These are phyloP conservation scores for Prolemur simus DNA, from an alignment of 2,113 vertebrate species.

Conservation along the genomic window DNA sequence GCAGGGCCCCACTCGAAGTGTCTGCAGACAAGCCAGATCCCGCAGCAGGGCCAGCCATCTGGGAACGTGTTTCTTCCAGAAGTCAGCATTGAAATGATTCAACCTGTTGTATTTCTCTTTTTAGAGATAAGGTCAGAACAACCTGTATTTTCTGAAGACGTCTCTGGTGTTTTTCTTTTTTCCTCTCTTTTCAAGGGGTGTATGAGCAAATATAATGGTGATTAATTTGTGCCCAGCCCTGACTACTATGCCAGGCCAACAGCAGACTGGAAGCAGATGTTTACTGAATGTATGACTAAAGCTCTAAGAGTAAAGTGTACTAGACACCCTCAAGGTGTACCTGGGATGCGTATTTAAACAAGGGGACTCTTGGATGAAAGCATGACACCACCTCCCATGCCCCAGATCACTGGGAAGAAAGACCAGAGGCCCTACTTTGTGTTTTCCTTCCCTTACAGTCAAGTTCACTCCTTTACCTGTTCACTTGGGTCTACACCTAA, in stretches of 20 bases:
- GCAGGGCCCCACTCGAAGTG: background rate
- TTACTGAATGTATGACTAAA: background rate
- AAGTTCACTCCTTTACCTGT: background rate
- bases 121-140: conserved; percentile 32
- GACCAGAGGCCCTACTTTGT: background rate
- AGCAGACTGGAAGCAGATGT: background rate
- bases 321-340: background rate
- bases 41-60: background rate
- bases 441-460: background rate
- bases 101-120: conserved; percentile 37
- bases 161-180: background rate
- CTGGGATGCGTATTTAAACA: background rate
- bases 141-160: background rate
- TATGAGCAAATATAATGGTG: background rate
- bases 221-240: background rate
- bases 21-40: background rate
- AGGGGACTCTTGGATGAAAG: background rate
- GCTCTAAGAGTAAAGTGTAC: background rate
- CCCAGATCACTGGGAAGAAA: background rate
- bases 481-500: background rate
- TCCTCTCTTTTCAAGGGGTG: background rate
- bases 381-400: no score
- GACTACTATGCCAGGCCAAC: background rate
- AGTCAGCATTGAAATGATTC: background rate
- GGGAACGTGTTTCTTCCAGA: background rate